Evolutionary conservation across 92 coral and sea anemone species (phyloP).

Genomic region (Porites divaricata): DNA sequence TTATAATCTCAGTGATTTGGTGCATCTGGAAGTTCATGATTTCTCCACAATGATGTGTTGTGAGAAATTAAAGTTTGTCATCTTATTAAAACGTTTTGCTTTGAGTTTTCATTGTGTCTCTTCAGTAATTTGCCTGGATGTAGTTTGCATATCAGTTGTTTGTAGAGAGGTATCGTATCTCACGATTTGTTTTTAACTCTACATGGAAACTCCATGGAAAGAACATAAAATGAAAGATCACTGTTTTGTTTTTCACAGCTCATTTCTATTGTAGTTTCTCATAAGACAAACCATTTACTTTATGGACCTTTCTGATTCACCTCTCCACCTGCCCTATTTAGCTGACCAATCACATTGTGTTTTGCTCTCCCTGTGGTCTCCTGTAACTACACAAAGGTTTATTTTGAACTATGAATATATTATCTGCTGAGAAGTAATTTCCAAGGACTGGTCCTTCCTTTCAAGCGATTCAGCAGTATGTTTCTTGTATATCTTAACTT

Average conservation of each 20-base stretch:
- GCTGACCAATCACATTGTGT: constrained; percentile 34
- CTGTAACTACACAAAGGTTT: constrained; percentile 6
- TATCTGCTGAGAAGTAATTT: background rate
- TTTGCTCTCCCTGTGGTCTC: constrained; percentile 25
- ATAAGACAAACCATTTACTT: constrained; percentile 1
- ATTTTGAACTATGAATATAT: constrained; percentile 42
- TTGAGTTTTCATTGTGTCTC: no score
- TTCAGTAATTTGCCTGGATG: background rate
- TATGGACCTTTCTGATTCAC: background rate
- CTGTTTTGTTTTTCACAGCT: background rate
- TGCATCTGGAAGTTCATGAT: background rate
- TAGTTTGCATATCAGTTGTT: background rate
- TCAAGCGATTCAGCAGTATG: constrained; percentile 20
- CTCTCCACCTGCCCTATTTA: constrained; percentile 39
- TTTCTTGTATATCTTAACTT: background rate
- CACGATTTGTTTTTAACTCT: background rate
- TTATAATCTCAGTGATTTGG: background rate
- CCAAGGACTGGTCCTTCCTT: constrained; percentile 7
- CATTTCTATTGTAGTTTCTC: constrained; percentile 15
- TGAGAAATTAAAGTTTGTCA: no score
- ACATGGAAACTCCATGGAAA: background rate
- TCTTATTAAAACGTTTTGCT: no score
- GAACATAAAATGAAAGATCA: background rate
- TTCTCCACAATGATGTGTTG: no score
- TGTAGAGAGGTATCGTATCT: no score